phyloP scores from a whole-genome alignment of 2,888 invertebrate species.

The Gastrophysa polygoni region DNA sequence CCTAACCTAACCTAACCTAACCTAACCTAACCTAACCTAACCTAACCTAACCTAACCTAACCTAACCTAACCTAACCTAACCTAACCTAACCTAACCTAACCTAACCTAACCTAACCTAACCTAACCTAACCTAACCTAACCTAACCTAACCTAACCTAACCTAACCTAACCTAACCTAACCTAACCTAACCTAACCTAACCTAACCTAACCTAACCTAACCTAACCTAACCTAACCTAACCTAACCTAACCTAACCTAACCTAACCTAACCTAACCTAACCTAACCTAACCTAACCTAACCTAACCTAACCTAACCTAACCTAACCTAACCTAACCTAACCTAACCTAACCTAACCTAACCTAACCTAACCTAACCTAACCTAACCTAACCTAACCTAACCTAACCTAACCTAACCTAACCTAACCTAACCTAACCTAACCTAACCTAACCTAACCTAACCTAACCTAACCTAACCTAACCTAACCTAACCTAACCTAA shows the following conservation, averaged over 20 bases:
- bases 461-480: constrained; percentile 28
- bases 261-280: constrained; percentile 5
- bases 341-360: constrained; percentile 14
- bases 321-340: constrained; percentile 14
- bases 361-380: constrained; percentile 16
- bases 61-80: constrained; percentile 7
- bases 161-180: constrained; percentile 14
- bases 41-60: constrained; percentile 3
- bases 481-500: constrained; percentile 25
- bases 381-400: constrained; percentile 16
- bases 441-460: constrained; percentile 32
- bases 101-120: constrained; percentile 15
- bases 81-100: constrained; percentile 19
- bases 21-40: background rate
- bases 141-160: constrained; percentile 17
- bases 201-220: constrained; percentile 16
- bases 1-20: background rate
- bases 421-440: constrained; percentile 25
- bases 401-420: constrained; percentile 22
- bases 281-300: constrained; percentile 15
- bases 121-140: constrained; percentile 18
- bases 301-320: constrained; percentile 11
- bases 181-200: constrained; percentile 17
- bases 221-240: constrained; percentile 17
- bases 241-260: constrained; percentile 11